phyloP scores from a whole-genome alignment of 2,797 vertebrate genomes.

The Acrossocheilus fasciatus region DNA sequence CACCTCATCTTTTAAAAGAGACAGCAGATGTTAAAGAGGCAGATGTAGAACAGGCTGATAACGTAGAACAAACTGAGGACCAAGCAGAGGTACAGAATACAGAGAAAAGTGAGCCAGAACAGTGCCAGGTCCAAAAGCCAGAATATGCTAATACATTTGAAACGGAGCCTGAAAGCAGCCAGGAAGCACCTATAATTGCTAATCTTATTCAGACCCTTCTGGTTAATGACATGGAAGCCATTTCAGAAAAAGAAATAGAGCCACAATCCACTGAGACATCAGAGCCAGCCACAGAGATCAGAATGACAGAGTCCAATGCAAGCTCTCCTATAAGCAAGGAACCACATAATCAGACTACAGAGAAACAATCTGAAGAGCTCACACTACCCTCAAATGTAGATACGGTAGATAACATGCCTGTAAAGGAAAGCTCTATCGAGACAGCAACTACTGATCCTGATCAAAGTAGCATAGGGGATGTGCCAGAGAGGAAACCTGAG shows the following conservation, averaged over 20 bases:
- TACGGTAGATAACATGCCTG: constrained; percentile 25
- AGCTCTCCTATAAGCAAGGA: constrained; percentile 52
- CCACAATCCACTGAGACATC: constrained; percentile 39
- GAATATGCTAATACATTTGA: constrained; percentile 54
- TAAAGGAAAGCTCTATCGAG: constrained; percentile 56
- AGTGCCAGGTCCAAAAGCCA: constrained; percentile 20
- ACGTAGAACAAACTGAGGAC: constrained; percentile 30
- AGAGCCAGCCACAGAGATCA: constrained; percentile 35
- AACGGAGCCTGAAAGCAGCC: constrained; percentile 21
- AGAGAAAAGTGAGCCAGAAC: constrained; percentile 20
- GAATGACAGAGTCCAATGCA: constrained; percentile 38
- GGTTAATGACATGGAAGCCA: constrained; percentile 58
- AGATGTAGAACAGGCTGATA: constrained; percentile 52
- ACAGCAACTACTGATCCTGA: constrained; percentile 7
- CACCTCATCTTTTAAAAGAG: constrained; percentile 59
- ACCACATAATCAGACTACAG: constrained; percentile 51
- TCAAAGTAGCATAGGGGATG: constrained; percentile 36
- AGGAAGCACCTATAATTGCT: constrained; percentile 43
- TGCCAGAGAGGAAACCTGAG: constrained; percentile 46
- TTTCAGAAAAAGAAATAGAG: constrained; percentile 56
- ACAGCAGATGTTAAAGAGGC: constrained; percentile 59
- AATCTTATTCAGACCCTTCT: constrained; percentile 41
- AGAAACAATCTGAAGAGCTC: constrained; percentile 56
- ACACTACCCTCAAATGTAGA: constrained; percentile 46
- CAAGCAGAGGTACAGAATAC: constrained; percentile 22